A percentile compares a stretch with the other conserved stretches of the same genome.
Evolutionary conservation across 2,888 invertebrate species (phyloP).

Genomic region (Xestia sexstrigata): DNA sequence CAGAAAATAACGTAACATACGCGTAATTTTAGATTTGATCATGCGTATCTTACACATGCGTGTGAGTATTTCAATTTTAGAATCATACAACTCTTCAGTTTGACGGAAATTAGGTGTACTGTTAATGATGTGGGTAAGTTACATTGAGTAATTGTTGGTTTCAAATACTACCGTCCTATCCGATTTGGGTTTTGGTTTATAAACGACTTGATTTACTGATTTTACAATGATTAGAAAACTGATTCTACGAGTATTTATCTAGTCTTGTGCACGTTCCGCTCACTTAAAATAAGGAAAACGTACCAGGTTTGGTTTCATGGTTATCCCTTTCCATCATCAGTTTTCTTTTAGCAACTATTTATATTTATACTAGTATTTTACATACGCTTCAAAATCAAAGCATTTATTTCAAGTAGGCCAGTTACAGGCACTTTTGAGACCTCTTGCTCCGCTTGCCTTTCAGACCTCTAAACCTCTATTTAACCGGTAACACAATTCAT

Average conservation of each 20-base stretch:
- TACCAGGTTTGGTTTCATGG: background rate
- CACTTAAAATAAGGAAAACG: background rate
- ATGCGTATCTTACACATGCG: constrained; percentile 37
- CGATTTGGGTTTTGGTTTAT: background rate
- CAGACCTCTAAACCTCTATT: background rate
- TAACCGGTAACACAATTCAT: background rate
- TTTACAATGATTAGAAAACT: background rate
- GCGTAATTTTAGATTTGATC: constrained; percentile 43
- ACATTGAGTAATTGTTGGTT: background rate
- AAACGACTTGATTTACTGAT: background rate
- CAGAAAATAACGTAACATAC: constrained; percentile 48
- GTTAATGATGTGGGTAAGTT: constrained; percentile 17
- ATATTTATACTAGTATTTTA: background rate
- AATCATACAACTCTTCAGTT: constrained; percentile 31
- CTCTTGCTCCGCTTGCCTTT: too few species aligned
- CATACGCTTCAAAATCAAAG: too few species aligned
- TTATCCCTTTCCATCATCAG: background rate
- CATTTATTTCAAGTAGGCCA: too few species aligned
- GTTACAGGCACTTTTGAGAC: too few species aligned
- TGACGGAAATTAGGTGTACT: constrained; percentile 19
- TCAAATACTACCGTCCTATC: background rate
- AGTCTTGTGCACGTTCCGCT: background rate
- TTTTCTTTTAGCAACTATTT: background rate
- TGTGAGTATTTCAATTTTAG: constrained; percentile 34
- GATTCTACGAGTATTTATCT: background rate